phyloP scores from a whole-genome alignment of 23 tunicate genomes.

The Styela clava region DNA sequence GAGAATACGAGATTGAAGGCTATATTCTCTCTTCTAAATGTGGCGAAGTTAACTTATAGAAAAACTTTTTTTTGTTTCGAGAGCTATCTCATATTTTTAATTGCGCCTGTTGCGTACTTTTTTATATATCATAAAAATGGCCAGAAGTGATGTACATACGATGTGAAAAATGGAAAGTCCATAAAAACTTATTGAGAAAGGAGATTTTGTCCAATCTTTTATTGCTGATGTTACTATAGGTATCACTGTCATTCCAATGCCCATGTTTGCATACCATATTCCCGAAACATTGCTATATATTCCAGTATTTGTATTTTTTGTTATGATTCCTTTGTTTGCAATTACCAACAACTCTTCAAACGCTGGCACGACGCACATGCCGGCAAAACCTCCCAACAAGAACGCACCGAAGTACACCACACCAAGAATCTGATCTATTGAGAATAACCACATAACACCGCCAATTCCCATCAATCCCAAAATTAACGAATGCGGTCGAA shows the following conservation, averaged over 20 bases:
- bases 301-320: not conserved
- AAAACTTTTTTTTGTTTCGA: not conserved
- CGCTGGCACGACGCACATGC: not conserved
- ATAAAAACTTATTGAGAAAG: not conserved
- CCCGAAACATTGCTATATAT: not conserved
- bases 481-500: not conserved
- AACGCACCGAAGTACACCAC: not conserved
- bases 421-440: not conserved
- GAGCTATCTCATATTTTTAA: not conserved
- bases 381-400: not conserved
- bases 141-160: not conserved
- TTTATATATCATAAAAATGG: not conserved
- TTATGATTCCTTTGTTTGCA: not conserved
- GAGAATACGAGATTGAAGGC: not conserved
- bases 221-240: not conserved
- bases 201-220: not conserved
- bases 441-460: not conserved
- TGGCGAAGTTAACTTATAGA: no score
- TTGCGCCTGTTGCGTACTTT: not conserved
- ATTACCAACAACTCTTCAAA: not conserved
- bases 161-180: not conserved
- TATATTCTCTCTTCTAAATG: no score
- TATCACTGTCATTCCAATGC: not conserved
- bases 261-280: not conserved
- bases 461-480: not conserved